Evolutionary conservation across 1,140 invertebrate species (phyloP), one percentile per base, ranked within the genome.

Genomic region (Psix sp.): DNA sequence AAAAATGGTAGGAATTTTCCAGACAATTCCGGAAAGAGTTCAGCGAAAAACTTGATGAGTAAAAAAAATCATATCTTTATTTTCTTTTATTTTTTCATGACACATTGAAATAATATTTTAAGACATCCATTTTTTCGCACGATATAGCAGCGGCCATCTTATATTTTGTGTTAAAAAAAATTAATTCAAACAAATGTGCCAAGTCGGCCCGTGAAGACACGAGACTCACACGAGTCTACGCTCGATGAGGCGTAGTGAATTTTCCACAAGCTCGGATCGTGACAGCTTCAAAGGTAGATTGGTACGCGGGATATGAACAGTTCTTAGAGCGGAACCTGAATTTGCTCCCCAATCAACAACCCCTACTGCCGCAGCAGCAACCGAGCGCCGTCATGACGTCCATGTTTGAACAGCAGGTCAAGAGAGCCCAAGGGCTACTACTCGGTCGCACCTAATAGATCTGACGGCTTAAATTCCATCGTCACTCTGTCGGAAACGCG

Each of bases 331-430:
- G 86, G 84, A 87, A 87, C 80, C 86, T 87, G 86, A 87, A 85
- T 87, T 84, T 86, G 85, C 86, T 87, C 85, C 86, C 86, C 24
- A 81, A 83, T 78, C 85, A 86, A 67, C 84, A 84, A 74, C 43
- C 36, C 17, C 68, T 40, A 39, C 74, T 59, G 51, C 76, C 40
- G 66, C 71, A 48, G 45, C 74, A 54, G 35, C 59, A 70, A 46
- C 31, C 67, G 26, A 68, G 45, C 36, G 68, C 78, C 73, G 84
- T 85, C 72, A 87, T 87, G 86, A 86, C 86, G 57, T 87, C 90
- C 77, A 91, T 91, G 90, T 91, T 91, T 74, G 90, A 91, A 79
- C 90, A 91, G 81, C 90, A 91, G 80, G 90, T 91, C 74, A 91
- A 91, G 80, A 90, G 90, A 91, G 81, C 90, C 90, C 52, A 91